phyloP scores from a whole-genome alignment of 2,888 invertebrate species.

The Punctoribates punctum region DNA sequence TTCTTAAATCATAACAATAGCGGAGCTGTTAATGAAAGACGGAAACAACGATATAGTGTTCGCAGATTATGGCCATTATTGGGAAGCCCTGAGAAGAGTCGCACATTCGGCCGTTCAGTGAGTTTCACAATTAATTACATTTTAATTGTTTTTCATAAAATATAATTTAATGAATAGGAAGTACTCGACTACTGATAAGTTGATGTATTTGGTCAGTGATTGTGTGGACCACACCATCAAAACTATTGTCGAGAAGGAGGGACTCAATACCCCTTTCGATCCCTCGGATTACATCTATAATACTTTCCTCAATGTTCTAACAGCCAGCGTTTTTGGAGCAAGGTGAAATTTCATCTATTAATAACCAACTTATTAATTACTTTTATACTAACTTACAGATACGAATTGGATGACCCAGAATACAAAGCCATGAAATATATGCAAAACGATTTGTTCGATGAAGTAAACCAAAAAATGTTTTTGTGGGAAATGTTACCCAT shows the following conservation, averaged over 20 bases:
- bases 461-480: not conserved
- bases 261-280: not conserved
- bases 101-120: not conserved
- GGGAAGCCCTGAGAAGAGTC: slow-evolving; percentile 29
- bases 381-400: not conserved
- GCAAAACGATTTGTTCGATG: not conserved
- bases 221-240: slow-evolving; percentile 19
- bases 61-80: slow-evolving; percentile 2
- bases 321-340: not conserved
- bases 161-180: not conserved
- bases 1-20: not conserved
- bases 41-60: not conserved
- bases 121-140: not conserved
- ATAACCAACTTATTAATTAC: not conserved
- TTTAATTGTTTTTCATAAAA: not conserved
- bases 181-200: slow-evolving; percentile 5
- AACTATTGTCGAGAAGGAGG: not conserved
- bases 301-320: not conserved
- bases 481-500: not conserved
- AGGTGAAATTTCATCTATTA: not conserved
- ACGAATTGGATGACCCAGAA: not conserved
- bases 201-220: not conserved
- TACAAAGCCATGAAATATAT: not conserved
- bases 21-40: not conserved
- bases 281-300: not conserved